Percentiles rank a stretch among this genome's conserved stretches.
These are phyloP conservation scores for Myotis planiceps DNA, from an alignment of 2,797 vertebrate genomes.

Conservation along the genomic window DNA sequence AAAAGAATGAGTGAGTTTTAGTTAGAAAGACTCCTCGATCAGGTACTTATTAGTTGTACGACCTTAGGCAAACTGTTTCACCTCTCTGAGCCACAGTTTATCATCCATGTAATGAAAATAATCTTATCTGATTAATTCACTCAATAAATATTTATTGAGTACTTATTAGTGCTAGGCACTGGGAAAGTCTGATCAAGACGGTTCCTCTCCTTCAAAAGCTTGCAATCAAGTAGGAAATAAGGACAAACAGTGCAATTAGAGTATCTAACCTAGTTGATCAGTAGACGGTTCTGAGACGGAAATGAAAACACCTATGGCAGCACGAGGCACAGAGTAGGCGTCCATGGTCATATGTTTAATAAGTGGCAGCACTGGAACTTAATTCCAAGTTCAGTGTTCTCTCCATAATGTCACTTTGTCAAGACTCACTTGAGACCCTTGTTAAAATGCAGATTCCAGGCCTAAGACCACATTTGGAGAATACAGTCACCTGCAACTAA, in stretches of 20 bases:
- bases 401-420: not conserved
- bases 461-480: not conserved
- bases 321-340: not conserved
- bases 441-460: constrained; percentile 49
- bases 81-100: not conserved
- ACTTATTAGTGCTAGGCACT: not conserved
- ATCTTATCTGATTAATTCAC: not conserved
- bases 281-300: not conserved
- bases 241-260: not conserved
- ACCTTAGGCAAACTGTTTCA: not conserved
- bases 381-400: not conserved
- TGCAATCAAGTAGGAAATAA: not conserved
- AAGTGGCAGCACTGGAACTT: not conserved
- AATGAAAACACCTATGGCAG: not conserved
- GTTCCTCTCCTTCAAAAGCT: not conserved
- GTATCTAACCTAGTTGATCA: not conserved
- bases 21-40: not conserved
- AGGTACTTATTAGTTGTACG: not conserved
- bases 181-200: not conserved
- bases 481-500: not conserved
- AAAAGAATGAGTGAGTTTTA: not conserved
- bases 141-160: not conserved
- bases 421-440: not conserved
- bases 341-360: not conserved
- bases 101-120: not conserved